phyloP scores from a whole-genome alignment of 2,113 vertebrate genomes.

The Penelope pileata region DNA sequence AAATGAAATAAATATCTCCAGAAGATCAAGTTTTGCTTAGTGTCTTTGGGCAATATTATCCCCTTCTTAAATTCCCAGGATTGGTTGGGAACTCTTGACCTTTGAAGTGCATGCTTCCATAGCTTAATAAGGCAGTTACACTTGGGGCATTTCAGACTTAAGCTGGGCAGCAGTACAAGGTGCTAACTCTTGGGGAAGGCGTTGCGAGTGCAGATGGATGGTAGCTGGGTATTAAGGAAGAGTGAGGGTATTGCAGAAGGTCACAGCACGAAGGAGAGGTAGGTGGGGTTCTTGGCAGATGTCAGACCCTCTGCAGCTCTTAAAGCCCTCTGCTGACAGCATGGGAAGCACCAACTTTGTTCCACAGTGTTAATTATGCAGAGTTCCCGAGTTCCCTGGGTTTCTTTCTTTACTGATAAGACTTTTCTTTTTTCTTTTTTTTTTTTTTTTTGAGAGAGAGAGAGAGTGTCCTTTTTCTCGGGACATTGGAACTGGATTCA shows the following conservation, averaged over 20 bases:
- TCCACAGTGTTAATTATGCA: background rate
- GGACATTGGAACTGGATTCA: background rate
- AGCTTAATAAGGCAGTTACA: slow-evolving; percentile 24
- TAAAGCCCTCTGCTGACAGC: slow-evolving; percentile 54
- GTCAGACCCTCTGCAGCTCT: slow-evolving; percentile 11
- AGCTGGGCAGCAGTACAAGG: background rate
- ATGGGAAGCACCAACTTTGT: background rate
- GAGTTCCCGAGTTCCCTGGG: background rate
- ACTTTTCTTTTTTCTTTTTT: background rate
- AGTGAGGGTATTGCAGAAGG: background rate
- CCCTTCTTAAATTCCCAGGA: slow-evolving; percentile 63
- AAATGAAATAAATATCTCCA: slow-evolving; percentile 50
- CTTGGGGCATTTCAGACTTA: background rate
- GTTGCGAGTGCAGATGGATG: background rate
- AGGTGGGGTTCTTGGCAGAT: background rate
- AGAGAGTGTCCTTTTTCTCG: background rate
- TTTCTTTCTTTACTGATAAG: background rate
- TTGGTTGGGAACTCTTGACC: slow-evolving; percentile 57
- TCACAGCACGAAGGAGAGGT: background rate
- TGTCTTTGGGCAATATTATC: slow-evolving; percentile 54
- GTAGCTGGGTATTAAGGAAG: background rate
- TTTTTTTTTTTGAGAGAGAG: background rate
- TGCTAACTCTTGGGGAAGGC: background rate
- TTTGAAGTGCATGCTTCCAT: slow-evolving; percentile 13
- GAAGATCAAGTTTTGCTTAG: slow-evolving; percentile 53